Conservation (phyloP, 2,888 invertebrate genomes). For the Adineta ricciae region DNA sequence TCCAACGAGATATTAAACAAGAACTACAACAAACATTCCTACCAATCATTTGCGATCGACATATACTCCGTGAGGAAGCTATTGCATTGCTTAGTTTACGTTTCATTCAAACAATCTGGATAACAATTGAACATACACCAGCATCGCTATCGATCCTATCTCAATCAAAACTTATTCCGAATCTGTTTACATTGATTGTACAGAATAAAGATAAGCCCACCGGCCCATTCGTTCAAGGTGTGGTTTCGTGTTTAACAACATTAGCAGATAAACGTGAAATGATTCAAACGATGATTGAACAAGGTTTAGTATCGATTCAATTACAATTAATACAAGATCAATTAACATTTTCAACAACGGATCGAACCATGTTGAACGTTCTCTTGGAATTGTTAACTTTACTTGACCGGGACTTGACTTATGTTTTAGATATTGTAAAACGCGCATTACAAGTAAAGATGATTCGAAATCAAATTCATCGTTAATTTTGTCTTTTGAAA, state of each 20-base stretch:
- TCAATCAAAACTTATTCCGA: neutral
- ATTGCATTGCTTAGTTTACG: neutral
- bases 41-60: neutral
- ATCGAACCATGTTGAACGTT: neutral
- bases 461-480: neutral
- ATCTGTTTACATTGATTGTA: neutral
- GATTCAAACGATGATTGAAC: slow-evolving; percentile 14
- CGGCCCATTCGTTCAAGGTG: neutral
- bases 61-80: neutral
- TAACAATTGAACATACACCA: neutral
- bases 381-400: neutral
- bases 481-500: no score
- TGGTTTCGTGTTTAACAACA: slow-evolving; percentile 7
- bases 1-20: neutral
- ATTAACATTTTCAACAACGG: neutral
- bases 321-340: neutral
- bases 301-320: neutral
- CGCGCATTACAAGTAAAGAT: neutral
- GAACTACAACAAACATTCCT: slow-evolving; percentile 15
- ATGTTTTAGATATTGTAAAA: neutral
- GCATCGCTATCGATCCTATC: neutral
- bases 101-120: slow-evolving; percentile 9
- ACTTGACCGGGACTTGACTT: neutral
- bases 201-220: slow-evolving; percentile 11
- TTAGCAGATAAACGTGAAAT: neutral